Evolutionary conservation across 53 echinoderm and acorn worm species (phyloP), one percentile per base, ranked within the genome.

Genomic region (Stichopus horrens): DNA sequence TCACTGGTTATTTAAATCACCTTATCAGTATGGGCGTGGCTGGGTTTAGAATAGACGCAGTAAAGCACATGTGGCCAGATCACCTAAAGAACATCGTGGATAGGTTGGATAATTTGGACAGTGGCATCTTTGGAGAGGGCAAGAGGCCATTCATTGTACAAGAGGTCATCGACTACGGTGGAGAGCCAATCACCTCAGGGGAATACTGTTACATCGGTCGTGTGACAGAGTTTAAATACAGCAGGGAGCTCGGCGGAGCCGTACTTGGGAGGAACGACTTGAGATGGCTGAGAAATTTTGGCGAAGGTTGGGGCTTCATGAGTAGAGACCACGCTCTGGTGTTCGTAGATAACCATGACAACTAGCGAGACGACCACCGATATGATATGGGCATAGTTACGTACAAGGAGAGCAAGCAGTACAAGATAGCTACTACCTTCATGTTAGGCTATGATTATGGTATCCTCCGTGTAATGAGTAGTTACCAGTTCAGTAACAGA

Each of bases 21-120:
- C 20, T 96, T 88, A 88, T 93, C 9, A 65, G 53, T 53, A 87
- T 90, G 55, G 96, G 99, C 1, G 92, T 97, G 20, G 98, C 98
- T 52, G 98, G 99, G 7, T 99, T 99, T 91, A 88, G 99, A 1
- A 86, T 96, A 20, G 99, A 99, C 74, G 99, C 99, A 10, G 88
- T 81, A 14, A 99, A 99, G 89, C 99, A 99, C 83, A 99, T 99
- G 99, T 99, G 99, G 99, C 99, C 99, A 4, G 94, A 90, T 0
- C 93, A 99, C 75, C 83, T 99, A 14, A 60, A 77, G 54, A 81
- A 73, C 14, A 89, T 99, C 7, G 84, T 91, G 8, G 56, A 52
- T 21, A 85, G 76, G 23, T 82, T 99, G 9, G 75, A 94, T 4
- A 89, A 99, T 89, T 92, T 99, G 9, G 90, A 93, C 88, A 91